A percentile compares a stretch with the other conserved stretches of the same genome.
phyloP scores from a whole-genome alignment of 2,888 invertebrate genomes.

The Drosophila acutilabella region DNA sequence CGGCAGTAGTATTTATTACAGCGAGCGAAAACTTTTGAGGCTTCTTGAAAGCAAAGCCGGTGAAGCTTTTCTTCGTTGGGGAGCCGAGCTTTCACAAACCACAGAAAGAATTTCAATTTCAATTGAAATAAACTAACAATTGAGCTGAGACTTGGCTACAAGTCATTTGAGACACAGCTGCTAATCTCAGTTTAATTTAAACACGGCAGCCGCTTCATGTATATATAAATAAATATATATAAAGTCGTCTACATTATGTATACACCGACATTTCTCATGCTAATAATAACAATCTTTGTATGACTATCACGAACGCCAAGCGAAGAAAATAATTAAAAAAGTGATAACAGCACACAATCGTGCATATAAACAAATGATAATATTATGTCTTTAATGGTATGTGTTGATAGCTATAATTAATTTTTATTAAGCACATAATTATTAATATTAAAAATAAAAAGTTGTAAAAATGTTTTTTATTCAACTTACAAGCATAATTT shows the following conservation, averaged over 20 bases:
- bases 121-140: conserved; percentile 20
- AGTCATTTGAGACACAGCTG: conserved; percentile 18
- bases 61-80: conserved; percentile 35
- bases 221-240: not conserved
- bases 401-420: no score
- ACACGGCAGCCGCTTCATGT: not conserved
- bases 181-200: conserved; percentile 12
- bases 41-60: conserved; percentile 23
- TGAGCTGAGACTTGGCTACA: conserved; percentile 7
- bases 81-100: conserved; percentile 29
- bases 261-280: not conserved
- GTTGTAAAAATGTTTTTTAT: not conserved
- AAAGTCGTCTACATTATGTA: not conserved
- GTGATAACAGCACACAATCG: not conserved
- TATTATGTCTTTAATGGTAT: no score
- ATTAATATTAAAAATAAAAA: not conserved
- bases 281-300: not conserved
- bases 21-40: conserved; percentile 24
- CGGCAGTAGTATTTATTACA: conserved; percentile 23
- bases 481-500: no score
- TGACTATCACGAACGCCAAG: not conserved
- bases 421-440: not conserved
- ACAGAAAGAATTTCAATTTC: conserved; percentile 22
- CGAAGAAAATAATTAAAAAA: not conserved
- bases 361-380: not conserved